Percentiles rank a stretch among this genome's conserved stretches.
These are phyloP conservation scores for Cryptocheilus praepositus DNA, from an alignment of 2,888 invertebrate genomes.

Conservation along the genomic window DNA sequence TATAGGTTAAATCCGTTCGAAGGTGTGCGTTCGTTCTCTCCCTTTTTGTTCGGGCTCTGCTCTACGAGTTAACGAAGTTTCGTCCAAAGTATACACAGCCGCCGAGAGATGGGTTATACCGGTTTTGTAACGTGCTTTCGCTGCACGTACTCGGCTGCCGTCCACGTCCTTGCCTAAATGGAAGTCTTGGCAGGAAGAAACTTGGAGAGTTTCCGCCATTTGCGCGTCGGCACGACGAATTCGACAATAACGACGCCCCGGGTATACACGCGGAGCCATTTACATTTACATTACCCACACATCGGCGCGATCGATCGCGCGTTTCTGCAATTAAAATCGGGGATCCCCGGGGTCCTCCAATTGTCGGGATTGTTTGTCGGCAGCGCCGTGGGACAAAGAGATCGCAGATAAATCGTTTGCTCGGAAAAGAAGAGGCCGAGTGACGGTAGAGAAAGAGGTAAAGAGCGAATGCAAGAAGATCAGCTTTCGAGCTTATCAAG, in stretches of 20 bases:
- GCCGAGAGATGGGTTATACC: constrained; percentile 4
- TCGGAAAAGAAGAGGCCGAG: not conserved
- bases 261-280: constrained; percentile 6
- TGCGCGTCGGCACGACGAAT: constrained; percentile 14
- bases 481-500: constrained; percentile 65
- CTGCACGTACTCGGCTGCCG: too few relatives aligned
- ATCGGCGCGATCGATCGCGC: constrained; percentile 15
- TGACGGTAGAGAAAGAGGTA: too few relatives aligned
- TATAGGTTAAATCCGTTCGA: constrained; percentile 8
- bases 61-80: constrained; percentile 32
- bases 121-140: too few relatives aligned
- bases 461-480: constrained; percentile 48
- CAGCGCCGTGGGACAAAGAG: constrained; percentile 1
- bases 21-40: constrained; percentile 11
- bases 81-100: constrained; percentile 14
- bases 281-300: constrained; percentile 18
- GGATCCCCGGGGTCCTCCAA: constrained; percentile 11
- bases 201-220: constrained; percentile 1
- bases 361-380: constrained; percentile 16
- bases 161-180: constrained; percentile 1
- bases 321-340: constrained; percentile 30
- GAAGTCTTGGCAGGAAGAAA: too few relatives aligned
- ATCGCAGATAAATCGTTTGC: too few relatives aligned
- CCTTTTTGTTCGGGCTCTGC: constrained; percentile 16
- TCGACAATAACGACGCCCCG: not conserved